Percentiles rank a stretch among this genome's conserved stretches.
Conservation (phyloP, 2,113 vertebrate species). For the Burhinus bistriatus region DNA sequence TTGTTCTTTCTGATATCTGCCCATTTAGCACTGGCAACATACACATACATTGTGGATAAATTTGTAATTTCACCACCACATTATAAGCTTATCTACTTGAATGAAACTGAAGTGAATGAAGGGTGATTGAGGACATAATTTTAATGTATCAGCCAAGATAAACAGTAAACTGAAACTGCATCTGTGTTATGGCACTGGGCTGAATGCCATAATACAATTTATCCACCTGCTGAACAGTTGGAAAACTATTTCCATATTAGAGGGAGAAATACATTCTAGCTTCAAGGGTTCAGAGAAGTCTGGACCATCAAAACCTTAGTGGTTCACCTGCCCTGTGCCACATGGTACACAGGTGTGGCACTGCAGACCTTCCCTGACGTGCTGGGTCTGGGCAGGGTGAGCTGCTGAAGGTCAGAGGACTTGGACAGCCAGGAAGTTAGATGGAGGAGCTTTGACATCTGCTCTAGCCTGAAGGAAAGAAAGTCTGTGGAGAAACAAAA, state of each 20-base stretch:
- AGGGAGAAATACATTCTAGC: not conserved
- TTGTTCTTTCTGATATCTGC: not conserved
- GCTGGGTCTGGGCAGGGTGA: not conserved
- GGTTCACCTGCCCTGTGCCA: not conserved
- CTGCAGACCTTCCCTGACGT: fast-evolving
- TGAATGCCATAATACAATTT: not conserved
- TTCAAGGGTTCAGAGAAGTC: not conserved
- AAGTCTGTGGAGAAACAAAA: not conserved
- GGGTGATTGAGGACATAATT: conserved; percentile 19
- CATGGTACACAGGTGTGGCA: fast-evolving
- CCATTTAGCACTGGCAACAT: not conserved
- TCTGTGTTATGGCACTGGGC: not conserved
- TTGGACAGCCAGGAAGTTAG: not conserved
- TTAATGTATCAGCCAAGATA: conserved; percentile 14
- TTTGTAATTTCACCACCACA: not conserved
- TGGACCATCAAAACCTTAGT: not conserved
- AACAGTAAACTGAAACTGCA: not conserved
- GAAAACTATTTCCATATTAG: not conserved
- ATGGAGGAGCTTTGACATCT: not conserved
- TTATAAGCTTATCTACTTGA: conserved; percentile 15
- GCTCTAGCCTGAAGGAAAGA: not conserved
- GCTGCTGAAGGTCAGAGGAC: not conserved
- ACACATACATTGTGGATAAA: not conserved
- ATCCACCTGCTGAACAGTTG: not conserved
- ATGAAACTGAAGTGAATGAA: conserved; percentile 16